Evolutionary conservation across 2,797 vertebrate genomes (phyloP).

Genomic region (Pangasius sanitwongsei): DNA sequence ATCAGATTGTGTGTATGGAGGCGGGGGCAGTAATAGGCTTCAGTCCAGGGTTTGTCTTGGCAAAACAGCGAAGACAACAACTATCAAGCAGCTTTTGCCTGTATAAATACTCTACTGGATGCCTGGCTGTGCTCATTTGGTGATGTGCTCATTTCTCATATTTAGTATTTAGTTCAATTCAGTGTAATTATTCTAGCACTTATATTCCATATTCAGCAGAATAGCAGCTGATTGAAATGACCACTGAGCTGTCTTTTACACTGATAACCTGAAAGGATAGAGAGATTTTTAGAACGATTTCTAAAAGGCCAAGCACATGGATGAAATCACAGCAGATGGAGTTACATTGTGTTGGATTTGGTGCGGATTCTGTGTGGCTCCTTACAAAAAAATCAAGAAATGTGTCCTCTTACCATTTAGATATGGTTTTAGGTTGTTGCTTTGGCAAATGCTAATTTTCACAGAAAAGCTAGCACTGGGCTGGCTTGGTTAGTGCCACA

Average conservation of each 20-base stretch:
- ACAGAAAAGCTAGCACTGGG: too few species aligned
- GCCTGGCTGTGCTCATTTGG: background rate
- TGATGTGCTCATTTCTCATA: background rate
- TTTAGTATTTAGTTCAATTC: background rate
- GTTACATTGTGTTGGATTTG: background rate
- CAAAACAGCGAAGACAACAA: background rate
- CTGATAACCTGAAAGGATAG: background rate
- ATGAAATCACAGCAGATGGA: background rate
- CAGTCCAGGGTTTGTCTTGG: constrained; percentile 33
- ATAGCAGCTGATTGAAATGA: background rate
- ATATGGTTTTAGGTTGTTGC: background rate
- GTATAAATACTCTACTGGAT: constrained; percentile 60
- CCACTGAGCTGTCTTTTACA: background rate
- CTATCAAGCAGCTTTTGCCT: constrained; percentile 75
- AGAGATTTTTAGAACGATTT: background rate
- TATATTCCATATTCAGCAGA: background rate
- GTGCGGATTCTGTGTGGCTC: background rate
- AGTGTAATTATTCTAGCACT: background rate
- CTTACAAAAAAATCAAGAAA: background rate
- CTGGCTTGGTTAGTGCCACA: background rate
- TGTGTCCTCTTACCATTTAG: background rate
- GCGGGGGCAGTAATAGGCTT: constrained; percentile 36
- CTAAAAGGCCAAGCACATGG: background rate
- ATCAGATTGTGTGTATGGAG: background rate
- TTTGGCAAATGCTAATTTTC: background rate